Evolutionary conservation across 2,888 invertebrate species (phyloP), one percentile per base, ranked within the genome.

Genomic region (Theodoxus fluviatilis): DNA sequence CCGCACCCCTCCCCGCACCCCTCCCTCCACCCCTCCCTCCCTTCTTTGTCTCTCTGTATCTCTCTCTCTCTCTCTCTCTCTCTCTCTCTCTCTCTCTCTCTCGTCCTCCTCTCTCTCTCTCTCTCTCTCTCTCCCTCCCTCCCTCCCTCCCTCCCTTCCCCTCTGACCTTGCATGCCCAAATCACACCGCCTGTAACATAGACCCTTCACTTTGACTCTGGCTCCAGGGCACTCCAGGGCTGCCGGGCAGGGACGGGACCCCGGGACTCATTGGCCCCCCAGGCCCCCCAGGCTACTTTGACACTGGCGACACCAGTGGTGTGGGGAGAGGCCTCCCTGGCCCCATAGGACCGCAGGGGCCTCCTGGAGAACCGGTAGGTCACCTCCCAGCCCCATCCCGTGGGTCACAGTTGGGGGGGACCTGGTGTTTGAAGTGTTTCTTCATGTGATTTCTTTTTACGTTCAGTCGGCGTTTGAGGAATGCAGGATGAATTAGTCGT

Each of bases 211-310:
- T n/a, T n/a, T n/a, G n/a, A n/a, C n/a, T n/a, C n/a, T n/a, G n/a
- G n/a, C 61, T 25, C 12, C 33, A 40, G 71, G 71, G 67, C 59
- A 61, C 73, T 71, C 57, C 55, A 61, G 64, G 81, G 71, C 61
- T 71, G 25, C 18, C 71, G 75, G 69, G 79, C 76, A 40, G 73
- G 70, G 12, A 43, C 64, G 67, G 79, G 71, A 28, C 68, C 73
- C 75, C 15, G 70, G 76, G 65, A 59, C 73, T 40, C 66, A 69
- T 47, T 74, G 78, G 69, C 67, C 68, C 57, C 70, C 76, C 47
- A 15, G 79, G 79, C 22, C 70, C 73, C 2, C 70, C 76, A n/a
- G 79, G 79, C 33, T n/a, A n/a, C n/a, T n/a, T n/a, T n/a, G n/a
- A 40, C 64, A n/a, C 71, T 68, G 4, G 77, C 75, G 3, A 59